Evolutionary conservation across 2,113 vertebrate species (phyloP).

Genomic region (Equus quagga): DNA sequence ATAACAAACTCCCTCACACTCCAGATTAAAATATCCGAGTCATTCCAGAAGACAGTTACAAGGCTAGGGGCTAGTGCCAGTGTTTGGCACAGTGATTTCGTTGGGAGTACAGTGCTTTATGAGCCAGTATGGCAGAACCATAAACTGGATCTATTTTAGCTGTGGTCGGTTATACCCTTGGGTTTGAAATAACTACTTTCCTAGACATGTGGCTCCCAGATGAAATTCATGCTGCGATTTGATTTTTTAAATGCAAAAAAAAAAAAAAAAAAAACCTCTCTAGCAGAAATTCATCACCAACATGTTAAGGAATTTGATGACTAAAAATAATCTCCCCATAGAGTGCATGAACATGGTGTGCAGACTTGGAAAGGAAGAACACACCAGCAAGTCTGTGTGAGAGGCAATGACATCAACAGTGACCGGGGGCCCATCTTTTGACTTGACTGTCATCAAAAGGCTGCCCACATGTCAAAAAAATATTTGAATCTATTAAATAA

Average conservation of each 20-base stretch:
- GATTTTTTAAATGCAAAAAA: constrained; percentile 72
- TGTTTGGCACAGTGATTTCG: background rate
- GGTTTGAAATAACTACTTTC: constrained; percentile 72
- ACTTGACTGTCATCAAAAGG: background rate
- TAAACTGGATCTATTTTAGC: constrained; percentile 48
- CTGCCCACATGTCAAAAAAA: background rate
- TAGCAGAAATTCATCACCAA: constrained; percentile 75
- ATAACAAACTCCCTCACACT: background rate
- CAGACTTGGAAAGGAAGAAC: constrained; percentile 39
- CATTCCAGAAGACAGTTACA: background rate
- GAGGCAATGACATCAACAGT: background rate
- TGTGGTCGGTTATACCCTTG: constrained; percentile 34
- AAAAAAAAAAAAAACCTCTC: constrained; percentile 30
- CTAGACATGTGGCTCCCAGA: constrained; percentile 75
- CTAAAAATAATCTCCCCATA: constrained; percentile 73
- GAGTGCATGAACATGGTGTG: constrained; percentile 31
- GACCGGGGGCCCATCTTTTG: constrained; percentile 14
- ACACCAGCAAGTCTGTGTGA: background rate
- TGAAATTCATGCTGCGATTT: constrained; percentile 74
- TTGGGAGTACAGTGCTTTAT: background rate
- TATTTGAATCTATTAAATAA: constrained; percentile 27
- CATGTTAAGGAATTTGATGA: constrained; percentile 70
- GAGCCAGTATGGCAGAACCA: constrained; percentile 17
- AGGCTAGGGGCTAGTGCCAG: background rate
- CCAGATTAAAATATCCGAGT: background rate